Evolutionary conservation across 1,140 invertebrate species (phyloP), one percentile per base, ranked within the genome.

Genomic region (Euura lappo): DNA sequence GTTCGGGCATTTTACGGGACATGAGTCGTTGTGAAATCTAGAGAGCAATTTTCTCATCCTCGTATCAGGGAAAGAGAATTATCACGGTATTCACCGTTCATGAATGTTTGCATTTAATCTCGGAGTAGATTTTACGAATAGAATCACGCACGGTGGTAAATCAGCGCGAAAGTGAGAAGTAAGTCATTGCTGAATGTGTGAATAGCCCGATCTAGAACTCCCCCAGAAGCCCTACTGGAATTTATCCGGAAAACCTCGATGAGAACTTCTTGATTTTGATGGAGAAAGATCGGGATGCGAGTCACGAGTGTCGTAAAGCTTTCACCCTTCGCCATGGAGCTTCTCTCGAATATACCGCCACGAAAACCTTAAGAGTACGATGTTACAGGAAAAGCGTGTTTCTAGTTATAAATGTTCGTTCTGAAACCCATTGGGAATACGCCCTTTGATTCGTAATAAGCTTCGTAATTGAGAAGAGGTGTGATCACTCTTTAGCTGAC

Each of bases 301-400:
- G 51, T 60, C 51, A 60, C 51, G 51, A 60, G 51, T n/a, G 51
- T 60, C 51, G 51, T 60, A 60, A 60, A 60, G 51, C 51, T 60
- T 60, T 60, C 51, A 60, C 51, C 51, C 51, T 2, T n/a, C 51
- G 51, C 51, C 13, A 60, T 6, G 13, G 51, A 8, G 51, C 51
- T 60, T 60, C 51, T 8, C 6, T 60, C 8, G 2, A 60, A n/a
- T 60, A 51, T 51, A 60, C 10, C 51, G 13, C 6, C 8, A 60
- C 51, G 51, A 11, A 11, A 60, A 6, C 28, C 28, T 0, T 28
- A 28, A 28, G 28, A 28, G 28, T 28, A 28, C 28, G 28, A 28
- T 28, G 28, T 28, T 28, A 60, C 51, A 60, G 13, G 51, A 60
- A 60, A n/a, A 60, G 3, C 51, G 51, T 60, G 6, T 60, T 60